A percentile compares a stretch with the other conserved stretches of the same genome.
phyloP scores from a whole-genome alignment of 2,888 invertebrate genomes.

The Oasisia sp. region DNA sequence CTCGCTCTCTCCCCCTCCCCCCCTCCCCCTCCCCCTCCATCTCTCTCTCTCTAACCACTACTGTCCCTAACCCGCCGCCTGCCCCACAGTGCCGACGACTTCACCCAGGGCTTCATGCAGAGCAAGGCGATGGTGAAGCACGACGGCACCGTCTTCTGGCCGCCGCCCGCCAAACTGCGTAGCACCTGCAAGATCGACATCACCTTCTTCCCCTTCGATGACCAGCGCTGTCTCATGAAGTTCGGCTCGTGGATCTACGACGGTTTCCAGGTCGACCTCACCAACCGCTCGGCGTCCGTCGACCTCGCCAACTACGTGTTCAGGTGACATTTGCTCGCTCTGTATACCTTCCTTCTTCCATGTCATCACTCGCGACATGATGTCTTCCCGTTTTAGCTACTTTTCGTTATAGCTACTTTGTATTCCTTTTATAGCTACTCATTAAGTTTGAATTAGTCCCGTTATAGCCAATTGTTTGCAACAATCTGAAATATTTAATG shows the following conservation, averaged over 20 bases:
- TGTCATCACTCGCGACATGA: no score
- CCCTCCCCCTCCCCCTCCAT: no score
- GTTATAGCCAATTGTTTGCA: no score
- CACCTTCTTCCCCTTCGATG: constrained; percentile 72
- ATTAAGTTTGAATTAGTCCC: no score
- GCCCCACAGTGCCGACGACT: constrained; percentile 69
- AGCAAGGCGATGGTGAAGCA: constrained; percentile 70
- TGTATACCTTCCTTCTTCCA: background rate
- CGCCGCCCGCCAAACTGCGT: constrained; percentile 71
- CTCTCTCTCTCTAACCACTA: no score
- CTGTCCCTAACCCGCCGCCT: constrained; percentile 19
- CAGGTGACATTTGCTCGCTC: background rate
- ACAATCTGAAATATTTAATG: no score
- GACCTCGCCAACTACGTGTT: constrained; percentile 70
- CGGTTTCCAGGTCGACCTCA: constrained; percentile 64
- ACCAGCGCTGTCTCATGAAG: constrained; percentile 70
- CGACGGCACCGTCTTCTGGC: constrained; percentile 71
- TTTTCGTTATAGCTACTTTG: no score
- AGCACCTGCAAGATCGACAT: constrained; percentile 70
- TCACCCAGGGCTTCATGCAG: constrained; percentile 71
- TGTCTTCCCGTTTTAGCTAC: no score
- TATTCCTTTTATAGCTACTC: no score
- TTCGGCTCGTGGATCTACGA: constrained; percentile 71
- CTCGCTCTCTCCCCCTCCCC: no score
- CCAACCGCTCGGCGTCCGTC: constrained; percentile 66